phyloP scores from a whole-genome alignment of 2,113 vertebrate genomes.

The Hippocampus abdominalis region DNA sequence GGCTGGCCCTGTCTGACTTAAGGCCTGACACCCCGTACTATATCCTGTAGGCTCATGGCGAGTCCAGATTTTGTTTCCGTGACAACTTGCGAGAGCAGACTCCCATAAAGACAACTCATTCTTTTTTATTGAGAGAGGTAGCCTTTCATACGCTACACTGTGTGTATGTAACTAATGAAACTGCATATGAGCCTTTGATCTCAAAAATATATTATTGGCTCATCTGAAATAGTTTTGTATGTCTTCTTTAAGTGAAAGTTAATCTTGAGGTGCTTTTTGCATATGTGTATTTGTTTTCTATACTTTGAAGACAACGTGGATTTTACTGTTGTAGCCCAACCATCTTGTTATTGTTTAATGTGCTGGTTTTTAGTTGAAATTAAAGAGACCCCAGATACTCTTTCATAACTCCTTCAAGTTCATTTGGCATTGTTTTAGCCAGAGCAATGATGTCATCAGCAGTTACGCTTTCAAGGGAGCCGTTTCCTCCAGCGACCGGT shows the following conservation, averaged over 20 bases:
- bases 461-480: conserved; percentile 15
- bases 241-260: background rate
- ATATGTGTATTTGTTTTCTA: background rate
- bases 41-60: background rate
- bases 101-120: background rate
- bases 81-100: background rate
- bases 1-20: background rate
- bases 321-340: background rate
- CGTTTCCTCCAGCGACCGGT: conserved; percentile 19
- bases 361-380: conserved; percentile 4
- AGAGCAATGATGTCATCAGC: conserved; percentile 36
- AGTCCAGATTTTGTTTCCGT: background rate
- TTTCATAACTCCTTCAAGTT: conserved; percentile 7
- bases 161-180: background rate
- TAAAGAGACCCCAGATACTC: conserved; percentile 1
- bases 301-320: background rate
- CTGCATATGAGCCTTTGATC: background rate
- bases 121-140: background rate
- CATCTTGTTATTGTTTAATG: background rate
- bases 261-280: background rate
- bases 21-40: background rate
- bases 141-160: background rate
- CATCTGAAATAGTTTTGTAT: background rate
- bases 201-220: background rate
- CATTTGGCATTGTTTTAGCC: conserved; percentile 35